Evolutionary conservation across 2,888 invertebrate species (phyloP).

Genomic region (Latheticus oryzae): DNA sequence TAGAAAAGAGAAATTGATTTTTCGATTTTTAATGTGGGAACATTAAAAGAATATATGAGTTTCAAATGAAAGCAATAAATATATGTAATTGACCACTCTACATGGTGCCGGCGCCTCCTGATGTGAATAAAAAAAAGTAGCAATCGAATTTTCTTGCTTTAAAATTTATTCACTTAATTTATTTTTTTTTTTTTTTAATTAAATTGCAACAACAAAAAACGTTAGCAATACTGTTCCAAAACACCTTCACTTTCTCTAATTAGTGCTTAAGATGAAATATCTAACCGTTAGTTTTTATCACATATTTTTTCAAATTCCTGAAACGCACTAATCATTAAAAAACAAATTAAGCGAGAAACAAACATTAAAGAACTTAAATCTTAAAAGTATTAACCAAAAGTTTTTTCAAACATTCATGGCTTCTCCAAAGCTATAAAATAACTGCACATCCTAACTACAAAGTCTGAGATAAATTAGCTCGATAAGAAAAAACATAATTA

Average conservation of each 20-base stretch:
- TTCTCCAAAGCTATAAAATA: conserved; percentile 5
- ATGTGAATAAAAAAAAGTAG: too few species aligned
- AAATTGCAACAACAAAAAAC: too few species aligned
- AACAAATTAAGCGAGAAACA: conserved; percentile 20
- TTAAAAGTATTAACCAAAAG: conserved; percentile 4
- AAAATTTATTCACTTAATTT: too few species aligned
- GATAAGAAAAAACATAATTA: conserved; percentile 17
- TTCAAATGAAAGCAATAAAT: conserved; percentile 24
- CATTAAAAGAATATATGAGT: conserved; percentile 16
- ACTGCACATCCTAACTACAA: conserved; percentile 2
- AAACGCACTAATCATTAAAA: conserved; percentile 21
- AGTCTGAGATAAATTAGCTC: conserved; percentile 12
- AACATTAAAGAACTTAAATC: conserved; percentile 1
- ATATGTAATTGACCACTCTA: conserved; percentile 17
- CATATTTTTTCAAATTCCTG: conserved; percentile 24
- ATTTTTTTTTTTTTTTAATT: too few species aligned
- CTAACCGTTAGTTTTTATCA: too few species aligned
- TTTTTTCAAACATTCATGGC: conserved; percentile 1
- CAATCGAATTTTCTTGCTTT: too few species aligned
- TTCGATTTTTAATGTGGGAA: conserved; percentile 22
- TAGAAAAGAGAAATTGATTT: too few species aligned
- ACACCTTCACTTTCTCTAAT: conserved; percentile 23
- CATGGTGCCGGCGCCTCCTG: conserved; percentile 23
- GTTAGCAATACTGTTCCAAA: too few species aligned
- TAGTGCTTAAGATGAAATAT: conserved; percentile 14